Percentiles rank a stretch among this genome's conserved stretches.
These are phyloP conservation scores for Cariama cristata DNA, from an alignment of 2,113 vertebrate species.

Conservation along the genomic window DNA sequence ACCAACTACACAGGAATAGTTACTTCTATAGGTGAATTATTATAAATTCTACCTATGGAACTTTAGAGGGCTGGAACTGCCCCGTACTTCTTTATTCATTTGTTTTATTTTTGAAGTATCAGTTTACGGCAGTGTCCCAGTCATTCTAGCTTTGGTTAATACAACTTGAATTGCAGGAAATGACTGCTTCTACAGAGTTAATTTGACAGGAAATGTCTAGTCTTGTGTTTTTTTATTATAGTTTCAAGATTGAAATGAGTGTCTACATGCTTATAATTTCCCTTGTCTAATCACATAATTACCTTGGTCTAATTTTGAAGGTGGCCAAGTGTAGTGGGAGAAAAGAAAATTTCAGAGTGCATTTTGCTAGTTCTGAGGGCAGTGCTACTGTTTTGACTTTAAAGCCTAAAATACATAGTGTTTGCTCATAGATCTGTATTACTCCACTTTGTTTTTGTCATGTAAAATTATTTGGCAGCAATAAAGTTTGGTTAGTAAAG, in stretches of 20 bases:
- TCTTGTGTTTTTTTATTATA: background rate
- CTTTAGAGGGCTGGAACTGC: background rate
- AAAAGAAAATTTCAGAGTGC: background rate
- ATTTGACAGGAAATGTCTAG: slow-evolving; percentile 31
- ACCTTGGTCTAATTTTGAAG: slow-evolving; percentile 54
- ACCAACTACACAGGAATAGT: background rate
- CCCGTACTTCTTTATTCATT: background rate
- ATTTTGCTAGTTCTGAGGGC: background rate
- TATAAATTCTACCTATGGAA: background rate
- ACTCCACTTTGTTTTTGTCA: background rate
- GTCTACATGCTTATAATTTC: slow-evolving; percentile 8
- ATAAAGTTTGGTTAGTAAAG: background rate
- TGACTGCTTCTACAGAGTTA: background rate
- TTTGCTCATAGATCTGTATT: background rate
- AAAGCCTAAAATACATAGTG: background rate
- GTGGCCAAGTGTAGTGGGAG: slow-evolving; percentile 9
- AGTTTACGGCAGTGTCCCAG: background rate
- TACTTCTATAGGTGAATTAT: background rate
- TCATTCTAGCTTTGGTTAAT: background rate
- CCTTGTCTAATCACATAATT: slow-evolving; percentile 46
- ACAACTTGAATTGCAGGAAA: background rate
- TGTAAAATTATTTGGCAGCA: background rate
- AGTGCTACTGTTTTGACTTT: background rate
- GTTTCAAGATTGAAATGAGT: slow-evolving; percentile 23
- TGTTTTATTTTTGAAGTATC: background rate